These are phyloP conservation scores for Athetis lepigone DNA, from an alignment of 2,888 invertebrate species.

Conservation along the genomic window DNA sequence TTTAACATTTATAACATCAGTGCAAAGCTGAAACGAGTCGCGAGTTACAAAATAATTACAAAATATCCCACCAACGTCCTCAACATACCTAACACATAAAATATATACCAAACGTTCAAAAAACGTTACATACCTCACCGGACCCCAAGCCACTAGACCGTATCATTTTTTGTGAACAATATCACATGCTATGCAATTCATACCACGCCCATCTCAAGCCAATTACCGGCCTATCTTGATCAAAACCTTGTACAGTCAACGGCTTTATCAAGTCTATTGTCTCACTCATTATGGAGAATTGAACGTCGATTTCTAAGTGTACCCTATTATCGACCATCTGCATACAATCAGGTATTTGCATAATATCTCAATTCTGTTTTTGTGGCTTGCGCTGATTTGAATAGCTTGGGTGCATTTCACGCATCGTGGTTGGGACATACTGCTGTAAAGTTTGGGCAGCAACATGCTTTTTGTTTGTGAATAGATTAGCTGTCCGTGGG, in stretches of 20 bases:
- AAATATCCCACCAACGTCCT: constrained; percentile 24
- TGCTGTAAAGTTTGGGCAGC: constrained; percentile 27
- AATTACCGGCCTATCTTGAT: constrained; percentile 76
- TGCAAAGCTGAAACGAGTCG: no score
- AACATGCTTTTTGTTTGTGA: no score
- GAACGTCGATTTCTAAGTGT: constrained; percentile 81
- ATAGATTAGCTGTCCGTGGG: no score
- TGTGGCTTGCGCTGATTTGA: constrained; percentile 76
- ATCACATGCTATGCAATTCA: constrained; percentile 48
- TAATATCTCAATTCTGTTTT: constrained; percentile 90
- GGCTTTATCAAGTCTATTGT: constrained; percentile 89
- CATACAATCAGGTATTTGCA: constrained; percentile 90
- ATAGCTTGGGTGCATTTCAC: constrained; percentile 66
- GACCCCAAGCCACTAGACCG: constrained; percentile 41
- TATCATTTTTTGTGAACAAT: constrained; percentile 49
- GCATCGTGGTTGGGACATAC: constrained; percentile 60
- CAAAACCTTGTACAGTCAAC: constrained; percentile 78
- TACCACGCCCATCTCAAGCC: constrained; percentile 57
- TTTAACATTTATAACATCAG: no score
- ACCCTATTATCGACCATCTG: constrained; percentile 87
- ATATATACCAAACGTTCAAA: constrained; percentile 25
- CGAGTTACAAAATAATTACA: constrained; percentile 23
- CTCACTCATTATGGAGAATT: constrained; percentile 88
- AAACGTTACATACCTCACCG: constrained; percentile 32
- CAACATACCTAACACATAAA: constrained; percentile 26